Percentiles rank a stretch among this genome's conserved stretches.
These are phyloP conservation scores for Mylabris phalerata DNA, from an alignment of 1,140 invertebrate genomes.

Conservation along the genomic window DNA sequence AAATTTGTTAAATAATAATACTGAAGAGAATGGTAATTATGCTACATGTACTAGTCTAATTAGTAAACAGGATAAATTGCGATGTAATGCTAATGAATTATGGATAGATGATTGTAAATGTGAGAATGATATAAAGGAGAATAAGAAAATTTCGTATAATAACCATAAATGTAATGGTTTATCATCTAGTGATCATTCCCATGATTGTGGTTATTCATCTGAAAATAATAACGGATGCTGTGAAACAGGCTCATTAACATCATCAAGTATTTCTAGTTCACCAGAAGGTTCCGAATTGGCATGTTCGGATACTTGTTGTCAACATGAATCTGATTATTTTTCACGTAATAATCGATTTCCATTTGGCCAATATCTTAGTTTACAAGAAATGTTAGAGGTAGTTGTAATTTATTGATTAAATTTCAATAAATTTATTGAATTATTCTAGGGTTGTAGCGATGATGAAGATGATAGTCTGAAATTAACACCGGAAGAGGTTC, in stretches of 20 bases:
- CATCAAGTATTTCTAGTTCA: slow-evolving; percentile 66
- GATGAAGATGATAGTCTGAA: slow-evolving; percentile 73
- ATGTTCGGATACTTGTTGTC: slow-evolving; percentile 75
- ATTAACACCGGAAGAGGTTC: slow-evolving; percentile 81
- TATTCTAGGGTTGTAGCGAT: slow-evolving; percentile 46
- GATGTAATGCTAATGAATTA: slow-evolving; percentile 16
- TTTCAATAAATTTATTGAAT: too few species aligned
- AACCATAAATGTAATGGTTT: slow-evolving; percentile 44
- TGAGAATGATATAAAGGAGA: slow-evolving; percentile 23
- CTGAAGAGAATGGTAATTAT: slow-evolving; percentile 19
- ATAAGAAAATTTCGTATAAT: slow-evolving; percentile 15
- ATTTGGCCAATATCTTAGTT: slow-evolving; percentile 48
- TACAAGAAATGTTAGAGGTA: slow-evolving; percentile 66
- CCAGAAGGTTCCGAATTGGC: slow-evolving; percentile 79
- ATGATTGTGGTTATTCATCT: slow-evolving; percentile 78
- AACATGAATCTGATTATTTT: slow-evolving; percentile 56
- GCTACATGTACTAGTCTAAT: slow-evolving; percentile 17
- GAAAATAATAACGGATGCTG: slow-evolving; percentile 65
- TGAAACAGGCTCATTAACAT: slow-evolving; percentile 55
- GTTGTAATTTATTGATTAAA: slow-evolving; percentile 19
- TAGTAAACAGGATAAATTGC: slow-evolving; percentile 3
- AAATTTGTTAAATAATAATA: slow-evolving; percentile 15
- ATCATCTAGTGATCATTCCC: slow-evolving; percentile 61
- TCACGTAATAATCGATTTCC: slow-evolving; percentile 32
- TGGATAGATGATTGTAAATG: slow-evolving; percentile 32